Evolutionary conservation across 64 coral and sea anemone genomes (phyloP).

Genomic region (Porites lutea): DNA sequence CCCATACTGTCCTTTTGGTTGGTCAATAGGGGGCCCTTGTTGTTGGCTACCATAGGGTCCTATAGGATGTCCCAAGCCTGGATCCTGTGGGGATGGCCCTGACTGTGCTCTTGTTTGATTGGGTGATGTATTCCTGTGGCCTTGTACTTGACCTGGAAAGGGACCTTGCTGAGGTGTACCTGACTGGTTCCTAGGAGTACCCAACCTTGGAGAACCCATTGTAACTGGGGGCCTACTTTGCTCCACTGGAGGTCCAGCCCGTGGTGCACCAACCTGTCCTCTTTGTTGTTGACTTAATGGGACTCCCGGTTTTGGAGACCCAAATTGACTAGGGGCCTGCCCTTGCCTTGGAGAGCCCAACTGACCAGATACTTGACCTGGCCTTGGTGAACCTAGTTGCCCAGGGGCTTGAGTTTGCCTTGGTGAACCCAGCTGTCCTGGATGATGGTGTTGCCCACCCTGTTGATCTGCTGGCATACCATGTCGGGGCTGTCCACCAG

Average conservation of each 20-base stretch:
- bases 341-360: constrained; percentile 8
- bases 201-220: constrained; percentile 27
- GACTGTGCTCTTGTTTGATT: constrained; percentile 7
- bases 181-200: neutral
- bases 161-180: constrained; percentile 1
- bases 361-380: neutral
- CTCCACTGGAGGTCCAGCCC: neutral
- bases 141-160: constrained; percentile 15
- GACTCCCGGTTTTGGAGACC: constrained; percentile 2
- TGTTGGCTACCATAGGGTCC: constrained; percentile 1
- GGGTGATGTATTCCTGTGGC: neutral
- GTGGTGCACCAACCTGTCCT: constrained; percentile 1
- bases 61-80: constrained; percentile 9
- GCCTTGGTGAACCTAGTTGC: constrained; percentile 2
- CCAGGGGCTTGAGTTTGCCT: constrained; percentile 1
- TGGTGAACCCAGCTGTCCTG: constrained; percentile 1
- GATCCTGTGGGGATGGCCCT: constrained; percentile 6
- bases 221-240: neutral
- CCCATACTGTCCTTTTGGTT: constrained; percentile 16
- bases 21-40: neutral
- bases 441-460: constrained; percentile 45
- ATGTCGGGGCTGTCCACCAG: constrained; percentile 10
- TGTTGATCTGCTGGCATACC: constrained; percentile 26
- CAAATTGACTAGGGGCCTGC: neutral
- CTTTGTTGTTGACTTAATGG: neutral